Base-by-base conservation (phyloP, 2,888 invertebrate species). In the Bombyx huttoni region DNA sequence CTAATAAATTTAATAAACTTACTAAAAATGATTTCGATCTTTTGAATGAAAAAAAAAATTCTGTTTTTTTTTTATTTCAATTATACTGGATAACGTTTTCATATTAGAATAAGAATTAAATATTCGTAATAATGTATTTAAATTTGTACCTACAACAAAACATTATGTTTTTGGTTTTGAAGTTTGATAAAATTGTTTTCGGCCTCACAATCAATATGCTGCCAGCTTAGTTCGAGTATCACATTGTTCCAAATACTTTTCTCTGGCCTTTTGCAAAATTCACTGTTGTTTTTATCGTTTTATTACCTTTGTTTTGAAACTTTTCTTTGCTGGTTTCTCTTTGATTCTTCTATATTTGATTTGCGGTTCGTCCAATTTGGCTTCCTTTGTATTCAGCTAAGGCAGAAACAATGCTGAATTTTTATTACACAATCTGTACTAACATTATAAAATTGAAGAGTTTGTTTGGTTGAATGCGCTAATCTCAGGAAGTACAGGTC, bases 251-350 rank as follows among this genome's bases (percentile, higher is more conserved):
- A 68, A 77, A 71, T 70, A 70, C 72, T 73, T 75, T 70, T 74
- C 68, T 62, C 60, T 68, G 65, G 64, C 65, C 70, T 67, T 73
- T 76, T 74, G 75, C 70, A 73, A 81, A 24, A 78, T 78, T 75
- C 71, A 70, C 70, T 74, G 68, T 68, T 68, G 68, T 76, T 75
- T 77, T 76, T 75, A 77, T 78, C 68, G 75, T 76, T 83, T 79
- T 80, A 78, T 81, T 78, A 76, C 71, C 74, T 75, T 79, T 78
- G 73, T 77, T 82, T 78, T 61, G 56, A 58, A 77, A 78, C 63
- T 76, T 79, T 75, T 63, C 65, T 73, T 71, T 65, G 63, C 60
- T 62, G 60, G 65, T 70, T 76, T 68, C 67, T 65, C 67, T 73
- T 71, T 65, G 68, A 68, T 67, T 73, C 70, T 69, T 66, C 59